phyloP scores from a whole-genome alignment of 2,113 vertebrate genomes.

The Neolamprologus modestus region DNA sequence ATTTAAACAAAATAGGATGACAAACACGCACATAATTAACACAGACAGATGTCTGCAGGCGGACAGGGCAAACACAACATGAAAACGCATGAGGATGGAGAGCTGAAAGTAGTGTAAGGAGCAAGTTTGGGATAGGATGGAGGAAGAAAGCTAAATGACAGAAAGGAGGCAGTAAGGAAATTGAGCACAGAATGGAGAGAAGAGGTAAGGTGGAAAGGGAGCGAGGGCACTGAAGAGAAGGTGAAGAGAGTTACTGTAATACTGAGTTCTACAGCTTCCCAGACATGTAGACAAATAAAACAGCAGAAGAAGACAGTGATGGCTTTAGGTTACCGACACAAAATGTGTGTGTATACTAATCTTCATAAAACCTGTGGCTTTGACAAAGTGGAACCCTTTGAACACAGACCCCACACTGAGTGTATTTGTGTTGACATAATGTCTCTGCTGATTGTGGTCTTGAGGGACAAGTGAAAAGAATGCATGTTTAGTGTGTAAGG shows the following conservation, averaged over 20 bases:
- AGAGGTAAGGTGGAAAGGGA: neutral
- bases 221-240: neutral
- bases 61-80: neutral
- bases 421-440: neutral
- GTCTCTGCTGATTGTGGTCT: neutral
- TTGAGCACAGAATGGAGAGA: neutral
- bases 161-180: neutral
- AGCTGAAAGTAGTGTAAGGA: neutral
- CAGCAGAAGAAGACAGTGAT: neutral
- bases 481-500: neutral
- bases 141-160: neutral
- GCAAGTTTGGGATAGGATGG: neutral
- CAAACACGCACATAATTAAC: neutral
- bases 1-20: neutral
- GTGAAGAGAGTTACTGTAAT: neutral
- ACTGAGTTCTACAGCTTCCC: neutral
- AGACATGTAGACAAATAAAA: conserved; percentile 44
- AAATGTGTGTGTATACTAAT: neutral
- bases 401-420: conserved; percentile 15
- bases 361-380: neutral
- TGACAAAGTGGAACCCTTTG: neutral
- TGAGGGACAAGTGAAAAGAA: neutral
- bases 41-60: neutral
- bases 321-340: neutral
- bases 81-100: neutral